These are phyloP conservation scores for Agrypnus murinus DNA, from an alignment of 2,888 invertebrate species.

Conservation along the genomic window DNA sequence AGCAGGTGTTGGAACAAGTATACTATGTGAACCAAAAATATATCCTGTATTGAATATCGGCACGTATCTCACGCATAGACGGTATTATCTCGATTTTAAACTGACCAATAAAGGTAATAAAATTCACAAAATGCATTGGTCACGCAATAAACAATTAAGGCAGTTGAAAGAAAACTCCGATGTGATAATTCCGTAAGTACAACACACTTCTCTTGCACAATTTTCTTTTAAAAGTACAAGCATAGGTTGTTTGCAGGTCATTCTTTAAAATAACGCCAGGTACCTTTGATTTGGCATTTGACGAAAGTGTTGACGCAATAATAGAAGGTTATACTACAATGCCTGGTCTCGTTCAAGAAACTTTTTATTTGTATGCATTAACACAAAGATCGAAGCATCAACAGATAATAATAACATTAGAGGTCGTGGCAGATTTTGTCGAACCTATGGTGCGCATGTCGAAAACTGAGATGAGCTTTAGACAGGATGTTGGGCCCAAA, in stretches of 20 bases:
- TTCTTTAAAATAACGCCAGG: slow-evolving; percentile 73
- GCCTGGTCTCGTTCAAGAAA: slow-evolving; percentile 72
- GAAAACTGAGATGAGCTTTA: slow-evolving; percentile 72
- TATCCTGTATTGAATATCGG: slow-evolving; percentile 76
- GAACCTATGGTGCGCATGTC: slow-evolving; percentile 75
- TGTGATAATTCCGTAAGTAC: slow-evolving; percentile 26
- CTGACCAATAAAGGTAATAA: slow-evolving; percentile 76
- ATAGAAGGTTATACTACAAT: slow-evolving; percentile 70
- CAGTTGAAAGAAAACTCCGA: slow-evolving; percentile 54
- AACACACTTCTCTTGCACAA: too few species aligned
- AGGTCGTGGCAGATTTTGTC: slow-evolving; percentile 74
- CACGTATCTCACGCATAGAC: slow-evolving; percentile 76
- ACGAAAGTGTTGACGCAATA: slow-evolving; percentile 70
- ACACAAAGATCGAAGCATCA: slow-evolving; percentile 74
- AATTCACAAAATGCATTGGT: slow-evolving; percentile 74
- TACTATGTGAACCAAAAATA: slow-evolving; percentile 77
- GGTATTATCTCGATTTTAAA: slow-evolving; percentile 69
- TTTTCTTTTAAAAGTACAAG: neutral
- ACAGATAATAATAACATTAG: slow-evolving; percentile 73
- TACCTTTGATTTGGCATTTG: slow-evolving; percentile 71
- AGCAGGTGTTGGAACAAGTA: slow-evolving; percentile 79
- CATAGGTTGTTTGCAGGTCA: slow-evolving; percentile 63
- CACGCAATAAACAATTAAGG: slow-evolving; percentile 60
- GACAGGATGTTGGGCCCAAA: slow-evolving; percentile 70
- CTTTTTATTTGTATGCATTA: slow-evolving; percentile 76